Conservation (phyloP, 1,140 invertebrate genomes). For the Saccostrea echinata region DNA sequence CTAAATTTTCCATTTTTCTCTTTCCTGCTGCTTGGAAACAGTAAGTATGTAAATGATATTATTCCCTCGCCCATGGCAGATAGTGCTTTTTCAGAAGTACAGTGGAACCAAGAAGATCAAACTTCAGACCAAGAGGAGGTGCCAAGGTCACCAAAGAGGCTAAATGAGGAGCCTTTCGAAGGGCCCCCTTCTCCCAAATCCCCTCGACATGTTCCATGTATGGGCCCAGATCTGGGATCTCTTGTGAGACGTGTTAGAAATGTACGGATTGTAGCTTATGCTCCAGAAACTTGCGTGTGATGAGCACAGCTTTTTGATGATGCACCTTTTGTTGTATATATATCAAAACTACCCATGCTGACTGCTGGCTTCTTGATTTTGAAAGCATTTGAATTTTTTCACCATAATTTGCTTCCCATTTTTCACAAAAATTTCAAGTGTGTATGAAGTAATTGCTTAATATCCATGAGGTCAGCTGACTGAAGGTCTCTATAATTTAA, state of each 20-base stretch:
- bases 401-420: background rate
- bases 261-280: conserved; percentile 65
- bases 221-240: conserved; percentile 63
- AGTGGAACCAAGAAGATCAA: background rate
- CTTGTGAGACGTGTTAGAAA: conserved; percentile 68
- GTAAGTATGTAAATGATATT: conserved; percentile 71
- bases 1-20: conserved; percentile 31
- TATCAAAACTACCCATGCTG: background rate
- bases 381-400: background rate
- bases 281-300: conserved; percentile 70
- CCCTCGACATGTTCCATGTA: conserved; percentile 59
- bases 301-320: background rate
- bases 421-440: background rate
- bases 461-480: background rate
- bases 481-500: background rate
- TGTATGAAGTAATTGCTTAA: background rate
- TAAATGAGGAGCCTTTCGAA: conserved; percentile 38
- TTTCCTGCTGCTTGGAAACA: conserved; percentile 57
- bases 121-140: background rate
- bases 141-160: conserved; percentile 49
- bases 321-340: background rate
- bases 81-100: conserved; percentile 26
- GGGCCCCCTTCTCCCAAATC: conserved; percentile 51
- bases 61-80: conserved; percentile 65
- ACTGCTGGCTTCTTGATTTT: background rate